Evolutionary conservation across 2,113 vertebrate genomes (phyloP).

Genomic region (Triplophysa tibetana): DNA sequence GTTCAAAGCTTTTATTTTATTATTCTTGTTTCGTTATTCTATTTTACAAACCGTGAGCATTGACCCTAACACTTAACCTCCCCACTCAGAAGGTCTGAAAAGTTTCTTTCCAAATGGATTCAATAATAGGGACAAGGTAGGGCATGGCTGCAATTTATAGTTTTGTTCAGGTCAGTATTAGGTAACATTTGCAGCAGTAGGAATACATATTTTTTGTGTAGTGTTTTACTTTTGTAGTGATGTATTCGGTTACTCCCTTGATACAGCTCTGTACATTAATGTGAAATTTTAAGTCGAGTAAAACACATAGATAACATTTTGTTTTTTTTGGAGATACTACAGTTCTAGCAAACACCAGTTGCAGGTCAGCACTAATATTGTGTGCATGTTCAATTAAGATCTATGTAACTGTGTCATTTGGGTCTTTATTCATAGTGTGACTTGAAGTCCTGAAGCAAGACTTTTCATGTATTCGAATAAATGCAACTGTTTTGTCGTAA

Average conservation of each 20-base stretch:
- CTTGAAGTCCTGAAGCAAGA: constrained; percentile 11
- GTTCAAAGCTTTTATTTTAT: not conserved
- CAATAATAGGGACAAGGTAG: not conserved
- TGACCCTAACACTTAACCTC: not conserved
- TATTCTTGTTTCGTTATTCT: not conserved
- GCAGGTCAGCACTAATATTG: constrained; percentile 14
- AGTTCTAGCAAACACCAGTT: not conserved
- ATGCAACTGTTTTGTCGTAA: constrained; percentile 45
- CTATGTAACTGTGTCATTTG: constrained; percentile 25
- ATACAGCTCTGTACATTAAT: constrained; percentile 14
- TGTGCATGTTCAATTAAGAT: constrained; percentile 44
- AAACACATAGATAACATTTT: not conserved
- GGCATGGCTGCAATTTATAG: not conserved
- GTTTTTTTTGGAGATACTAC: not conserved
- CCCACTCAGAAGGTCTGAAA: not conserved
- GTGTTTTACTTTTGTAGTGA: not conserved
- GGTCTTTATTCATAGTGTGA: constrained; percentile 21
- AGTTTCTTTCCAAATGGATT: not conserved
- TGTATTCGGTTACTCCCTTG: not conserved
- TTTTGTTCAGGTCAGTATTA: not conserved
- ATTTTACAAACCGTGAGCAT: not conserved
- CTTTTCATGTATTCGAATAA: constrained; percentile 48
- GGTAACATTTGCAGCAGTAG: not conserved
- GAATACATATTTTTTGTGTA: not conserved
- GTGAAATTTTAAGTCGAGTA: not conserved